Evolutionary conservation across 2,797 vertebrate species (phyloP).

Genomic region (Sebastes alutus): DNA sequence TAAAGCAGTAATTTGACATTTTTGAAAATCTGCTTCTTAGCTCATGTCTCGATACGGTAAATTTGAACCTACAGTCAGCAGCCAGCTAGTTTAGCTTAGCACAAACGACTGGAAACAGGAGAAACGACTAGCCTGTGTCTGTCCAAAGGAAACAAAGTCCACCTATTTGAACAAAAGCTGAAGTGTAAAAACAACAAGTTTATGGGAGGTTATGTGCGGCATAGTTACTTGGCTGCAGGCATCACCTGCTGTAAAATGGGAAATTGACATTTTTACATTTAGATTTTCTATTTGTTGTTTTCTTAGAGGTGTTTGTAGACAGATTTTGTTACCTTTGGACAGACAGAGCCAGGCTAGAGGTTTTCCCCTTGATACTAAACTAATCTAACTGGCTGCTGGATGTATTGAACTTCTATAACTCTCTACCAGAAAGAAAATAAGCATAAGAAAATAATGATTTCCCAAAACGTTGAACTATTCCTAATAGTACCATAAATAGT

Average conservation of each 20-base stretch:
- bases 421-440: background rate
- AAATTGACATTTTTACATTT: background rate
- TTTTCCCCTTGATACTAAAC: background rate
- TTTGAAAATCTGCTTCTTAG: rapidly evolving
- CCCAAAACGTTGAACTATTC: no score
- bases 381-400: background rate
- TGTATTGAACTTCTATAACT: background rate
- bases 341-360: background rate
- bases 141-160: background rate
- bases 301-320: background rate
- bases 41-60: no score
- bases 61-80: background rate
- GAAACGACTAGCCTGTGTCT: background rate
- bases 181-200: background rate
- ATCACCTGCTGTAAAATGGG: background rate
- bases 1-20: background rate
- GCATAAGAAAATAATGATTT: no score
- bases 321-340: background rate
- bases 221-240: background rate
- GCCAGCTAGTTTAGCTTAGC: background rate
- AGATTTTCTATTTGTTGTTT: background rate
- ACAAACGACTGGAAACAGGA: background rate
- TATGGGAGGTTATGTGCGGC: no score
- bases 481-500: no score
- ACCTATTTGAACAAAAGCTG: no score